Evolutionary conservation across 2,888 invertebrate species (phyloP).

Genomic region (Melanophora roralis): DNA sequence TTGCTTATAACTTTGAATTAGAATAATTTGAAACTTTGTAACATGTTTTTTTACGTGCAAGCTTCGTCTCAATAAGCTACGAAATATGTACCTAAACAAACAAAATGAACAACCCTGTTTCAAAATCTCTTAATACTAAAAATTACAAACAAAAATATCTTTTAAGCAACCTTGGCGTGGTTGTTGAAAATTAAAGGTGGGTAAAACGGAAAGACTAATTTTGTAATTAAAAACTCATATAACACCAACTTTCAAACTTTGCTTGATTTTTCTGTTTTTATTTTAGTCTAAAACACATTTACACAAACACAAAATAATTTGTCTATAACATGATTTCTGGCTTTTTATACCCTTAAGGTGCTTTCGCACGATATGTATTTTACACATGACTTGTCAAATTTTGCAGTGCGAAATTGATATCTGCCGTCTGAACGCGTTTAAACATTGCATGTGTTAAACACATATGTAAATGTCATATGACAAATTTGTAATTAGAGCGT

Average conservation of each 20-base stretch:
- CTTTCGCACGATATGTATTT: no score
- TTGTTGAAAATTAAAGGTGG: slow-evolving; percentile 57
- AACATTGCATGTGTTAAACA: no score
- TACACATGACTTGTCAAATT: no score
- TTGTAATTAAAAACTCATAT: slow-evolving; percentile 77
- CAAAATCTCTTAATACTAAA: background rate
- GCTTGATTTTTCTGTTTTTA: slow-evolving; percentile 40
- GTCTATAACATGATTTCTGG: slow-evolving; percentile 12
- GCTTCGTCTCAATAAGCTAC: no score
- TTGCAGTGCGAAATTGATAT: no score
- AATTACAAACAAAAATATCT: background rate
- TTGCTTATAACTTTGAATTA: no score
- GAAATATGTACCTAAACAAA: no score
- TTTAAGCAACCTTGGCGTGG: slow-evolving; percentile 50
- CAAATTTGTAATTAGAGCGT: no score
- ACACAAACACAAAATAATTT: slow-evolving; percentile 12
- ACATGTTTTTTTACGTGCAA: no score
- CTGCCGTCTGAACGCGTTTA: no score
- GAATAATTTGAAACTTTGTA: no score
- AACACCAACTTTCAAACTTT: slow-evolving; percentile 56
- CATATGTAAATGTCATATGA: no score
- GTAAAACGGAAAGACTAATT: slow-evolving; percentile 73
- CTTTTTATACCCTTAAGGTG: slow-evolving; percentile 3
- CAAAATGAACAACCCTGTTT: background rate
- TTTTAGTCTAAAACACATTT: slow-evolving; percentile 28